These are phyloP conservation scores for Setophaga coronata DNA, from an alignment of 2,113 vertebrate genomes.

Conservation along the genomic window DNA sequence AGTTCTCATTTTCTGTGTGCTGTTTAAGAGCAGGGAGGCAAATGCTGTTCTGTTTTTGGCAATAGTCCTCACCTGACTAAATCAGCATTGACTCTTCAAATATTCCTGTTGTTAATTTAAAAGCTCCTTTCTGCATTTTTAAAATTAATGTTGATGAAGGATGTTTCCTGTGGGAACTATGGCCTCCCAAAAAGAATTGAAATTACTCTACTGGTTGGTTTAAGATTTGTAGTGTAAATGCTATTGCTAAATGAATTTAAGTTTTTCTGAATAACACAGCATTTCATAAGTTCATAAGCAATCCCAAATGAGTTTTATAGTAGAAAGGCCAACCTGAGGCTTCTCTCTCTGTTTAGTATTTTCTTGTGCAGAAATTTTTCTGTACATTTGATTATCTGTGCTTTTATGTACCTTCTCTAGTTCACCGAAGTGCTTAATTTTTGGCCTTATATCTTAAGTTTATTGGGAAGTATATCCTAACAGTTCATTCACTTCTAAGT, in stretches of 20 bases:
- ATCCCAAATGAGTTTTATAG: neutral
- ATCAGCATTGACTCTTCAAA: neutral
- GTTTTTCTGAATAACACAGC: neutral
- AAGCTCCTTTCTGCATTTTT: neutral
- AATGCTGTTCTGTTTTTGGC: neutral
- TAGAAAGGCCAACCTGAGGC: neutral
- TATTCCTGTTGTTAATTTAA: neutral
- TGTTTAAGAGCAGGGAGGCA: neutral
- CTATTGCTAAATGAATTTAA: neutral
- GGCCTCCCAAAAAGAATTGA: neutral
- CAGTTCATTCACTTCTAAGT: too few species aligned
- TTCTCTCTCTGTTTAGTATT: too few species aligned
- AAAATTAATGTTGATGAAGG: neutral
- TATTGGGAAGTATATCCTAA: too few species aligned
- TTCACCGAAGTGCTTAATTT: too few species aligned
- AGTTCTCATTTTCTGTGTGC: neutral
- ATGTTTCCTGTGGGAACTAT: neutral
- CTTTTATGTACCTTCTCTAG: too few species aligned
- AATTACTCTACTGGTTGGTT: neutral
- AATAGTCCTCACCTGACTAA: neutral
- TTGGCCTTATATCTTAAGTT: too few species aligned
- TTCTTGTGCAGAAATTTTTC: too few species aligned
- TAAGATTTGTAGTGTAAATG: neutral
- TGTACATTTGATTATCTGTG: too few species aligned
- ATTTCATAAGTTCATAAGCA: neutral